phyloP scores from a whole-genome alignment of 2,113 vertebrate species.

The Tychaedon coryphoeus region DNA sequence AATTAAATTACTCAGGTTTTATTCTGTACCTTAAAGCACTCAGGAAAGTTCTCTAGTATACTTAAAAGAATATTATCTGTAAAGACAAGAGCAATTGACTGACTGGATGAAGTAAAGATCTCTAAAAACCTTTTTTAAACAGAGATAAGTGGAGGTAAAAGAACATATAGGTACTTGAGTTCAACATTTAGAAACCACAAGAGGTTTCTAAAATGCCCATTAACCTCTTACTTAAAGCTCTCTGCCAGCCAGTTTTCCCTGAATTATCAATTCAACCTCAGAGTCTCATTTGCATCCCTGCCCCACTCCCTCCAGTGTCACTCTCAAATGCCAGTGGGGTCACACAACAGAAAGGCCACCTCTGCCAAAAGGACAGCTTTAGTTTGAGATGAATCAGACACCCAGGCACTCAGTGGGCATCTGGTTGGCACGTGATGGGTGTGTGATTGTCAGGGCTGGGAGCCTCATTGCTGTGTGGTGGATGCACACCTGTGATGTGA shows the following conservation, averaged over 20 bases:
- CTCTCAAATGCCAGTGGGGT: not conserved
- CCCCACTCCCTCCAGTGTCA: not conserved
- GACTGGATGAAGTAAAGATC: not conserved
- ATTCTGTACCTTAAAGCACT: not conserved
- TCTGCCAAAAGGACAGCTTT: not conserved
- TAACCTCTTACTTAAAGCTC: not conserved
- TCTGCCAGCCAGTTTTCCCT: not conserved
- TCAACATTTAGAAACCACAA: not conserved
- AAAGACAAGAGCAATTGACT: not conserved
- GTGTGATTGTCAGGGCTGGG: not conserved
- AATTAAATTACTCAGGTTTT: not conserved
- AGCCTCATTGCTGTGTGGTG: fast-evolving
- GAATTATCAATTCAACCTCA: not conserved
- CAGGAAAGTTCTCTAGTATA: not conserved
- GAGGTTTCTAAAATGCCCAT: not conserved
- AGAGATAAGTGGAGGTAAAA: not conserved
- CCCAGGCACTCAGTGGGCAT: fast-evolving
- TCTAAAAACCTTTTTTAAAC: not conserved
- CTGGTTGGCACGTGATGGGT: not conserved
- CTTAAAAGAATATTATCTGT: not conserved
- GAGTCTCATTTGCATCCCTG: not conserved
- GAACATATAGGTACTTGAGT: not conserved
- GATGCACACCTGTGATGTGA: not conserved
- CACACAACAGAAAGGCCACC: not conserved
- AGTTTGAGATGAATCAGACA: not conserved